phyloP scores from a whole-genome alignment of 2,888 invertebrate genomes.

The Allophyes oxyacanthae region DNA sequence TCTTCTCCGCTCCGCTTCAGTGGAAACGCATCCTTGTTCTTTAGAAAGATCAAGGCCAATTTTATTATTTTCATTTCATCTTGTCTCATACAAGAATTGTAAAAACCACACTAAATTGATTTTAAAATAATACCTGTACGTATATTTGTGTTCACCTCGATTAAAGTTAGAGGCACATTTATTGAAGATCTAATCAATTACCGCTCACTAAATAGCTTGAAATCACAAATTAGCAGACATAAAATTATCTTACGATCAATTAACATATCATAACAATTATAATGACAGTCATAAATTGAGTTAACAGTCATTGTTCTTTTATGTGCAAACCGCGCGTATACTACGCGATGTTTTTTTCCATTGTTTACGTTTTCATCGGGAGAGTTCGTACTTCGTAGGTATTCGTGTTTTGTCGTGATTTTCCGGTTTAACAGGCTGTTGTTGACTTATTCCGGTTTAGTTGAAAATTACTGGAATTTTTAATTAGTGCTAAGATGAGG shows the following conservation, averaged over 20 bases:
- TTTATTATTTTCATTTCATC: too few relatives aligned
- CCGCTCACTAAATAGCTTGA: constrained; percentile 14
- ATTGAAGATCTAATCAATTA: background rate
- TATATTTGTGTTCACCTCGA: too few relatives aligned
- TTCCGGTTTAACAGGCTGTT: constrained; percentile 74
- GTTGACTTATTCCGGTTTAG: constrained; percentile 41
- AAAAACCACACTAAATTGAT: too few relatives aligned
- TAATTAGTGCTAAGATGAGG: constrained; percentile 30
- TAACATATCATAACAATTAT: constrained; percentile 41
- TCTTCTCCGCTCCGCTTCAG: too few relatives aligned
- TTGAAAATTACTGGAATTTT: constrained; percentile 38
- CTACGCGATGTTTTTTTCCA: constrained; percentile 63
- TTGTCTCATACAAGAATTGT: too few relatives aligned
- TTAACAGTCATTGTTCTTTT: constrained; percentile 44
- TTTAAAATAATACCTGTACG: too few relatives aligned
- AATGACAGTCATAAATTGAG: constrained; percentile 43
- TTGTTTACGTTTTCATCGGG: constrained; percentile 73
- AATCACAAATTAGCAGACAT: constrained; percentile 9
- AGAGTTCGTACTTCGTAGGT: constrained; percentile 71
- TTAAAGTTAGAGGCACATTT: too few relatives aligned
- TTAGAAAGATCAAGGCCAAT: too few relatives aligned
- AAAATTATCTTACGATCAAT: constrained; percentile 26
- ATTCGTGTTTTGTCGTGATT: constrained; percentile 79
- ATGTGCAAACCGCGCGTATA: constrained; percentile 47
- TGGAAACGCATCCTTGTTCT: too few relatives aligned